Conservation (phyloP, 2,888 invertebrate genomes). For the Cyrtodaria siliqua region DNA sequence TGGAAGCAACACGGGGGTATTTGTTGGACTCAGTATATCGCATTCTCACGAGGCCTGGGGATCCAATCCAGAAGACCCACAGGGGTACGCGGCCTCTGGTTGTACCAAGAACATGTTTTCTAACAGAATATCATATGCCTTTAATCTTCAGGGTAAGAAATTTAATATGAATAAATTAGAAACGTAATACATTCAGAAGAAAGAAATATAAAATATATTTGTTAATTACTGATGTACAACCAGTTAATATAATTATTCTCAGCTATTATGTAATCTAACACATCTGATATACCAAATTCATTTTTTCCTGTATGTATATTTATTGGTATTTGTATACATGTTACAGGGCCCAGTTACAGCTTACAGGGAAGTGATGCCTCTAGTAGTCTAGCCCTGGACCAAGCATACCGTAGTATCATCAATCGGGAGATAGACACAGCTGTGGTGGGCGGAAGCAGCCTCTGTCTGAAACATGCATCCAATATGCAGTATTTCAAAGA, state of each 20-base stretch:
- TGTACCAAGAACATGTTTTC: conserved; percentile 96
- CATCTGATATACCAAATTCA: no score
- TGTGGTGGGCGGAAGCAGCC: conserved; percentile 95
- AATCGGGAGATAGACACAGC: conserved; percentile 97
- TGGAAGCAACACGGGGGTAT: conserved; percentile 97
- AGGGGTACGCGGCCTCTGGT: conserved; percentile 95
- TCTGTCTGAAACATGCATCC: conserved; percentile 95
- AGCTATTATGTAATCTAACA: no score
- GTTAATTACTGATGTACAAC: no score
- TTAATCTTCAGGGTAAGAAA: conserved; percentile 92
- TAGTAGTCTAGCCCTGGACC: conserved; percentile 96
- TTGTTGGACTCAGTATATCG: conserved; percentile 94
- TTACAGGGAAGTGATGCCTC: conserved; percentile 99
- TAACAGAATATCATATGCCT: conserved; percentile 96
- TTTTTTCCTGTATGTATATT: no score
- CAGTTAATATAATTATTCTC: no score
- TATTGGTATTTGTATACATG: no score
- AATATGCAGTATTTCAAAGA: conserved; percentile 97
- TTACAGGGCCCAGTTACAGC: conserved; percentile 97
- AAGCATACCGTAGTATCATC: conserved; percentile 86
- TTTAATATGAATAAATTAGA: no score
- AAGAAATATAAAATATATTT: no score
- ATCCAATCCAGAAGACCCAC: conserved; percentile 91
- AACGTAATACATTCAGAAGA: no score
- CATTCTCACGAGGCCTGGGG: conserved; percentile 96